Conservation (phyloP, 2,113 vertebrate genomes). For the Natator depressus region DNA sequence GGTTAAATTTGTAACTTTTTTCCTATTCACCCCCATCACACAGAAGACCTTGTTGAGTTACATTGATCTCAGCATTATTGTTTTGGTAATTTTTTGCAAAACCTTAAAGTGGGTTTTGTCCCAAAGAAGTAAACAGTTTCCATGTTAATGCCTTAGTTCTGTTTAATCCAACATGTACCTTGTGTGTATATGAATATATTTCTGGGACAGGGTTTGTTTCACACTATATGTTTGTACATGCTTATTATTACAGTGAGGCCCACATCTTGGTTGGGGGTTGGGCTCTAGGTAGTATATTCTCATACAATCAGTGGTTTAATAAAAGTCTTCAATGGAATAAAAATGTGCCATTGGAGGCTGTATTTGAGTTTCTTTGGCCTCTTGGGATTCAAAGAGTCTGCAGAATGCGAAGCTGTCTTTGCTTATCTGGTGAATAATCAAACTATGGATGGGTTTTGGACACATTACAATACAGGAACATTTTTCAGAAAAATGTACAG, state of each 20-base stretch:
- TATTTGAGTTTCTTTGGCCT: neutral
- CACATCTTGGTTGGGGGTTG: too few relatives aligned
- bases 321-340: neutral
- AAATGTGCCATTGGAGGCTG: neutral
- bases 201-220: neutral
- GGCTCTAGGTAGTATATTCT: neutral
- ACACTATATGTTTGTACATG: too few relatives aligned
- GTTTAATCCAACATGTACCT: neutral
- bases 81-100: neutral
- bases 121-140: neutral
- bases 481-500: conserved; percentile 26
- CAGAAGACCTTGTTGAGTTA: neutral
- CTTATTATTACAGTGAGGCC: neutral
- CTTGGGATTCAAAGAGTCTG: neutral
- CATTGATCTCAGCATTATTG: neutral
- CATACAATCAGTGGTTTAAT: neutral
- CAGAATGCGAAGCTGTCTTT: neutral
- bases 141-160: neutral
- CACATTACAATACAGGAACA: conserved; percentile 24
- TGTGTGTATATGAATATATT: neutral
- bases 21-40: neutral
- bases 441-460: conserved; percentile 4
- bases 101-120: neutral
- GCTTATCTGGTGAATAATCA: conserved; percentile 5
- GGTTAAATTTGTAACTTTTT: neutral